Evolutionary conservation across 1,140 invertebrate species (phyloP), one percentile per base, ranked within the genome.

Genomic region (Platyura marginata): DNA sequence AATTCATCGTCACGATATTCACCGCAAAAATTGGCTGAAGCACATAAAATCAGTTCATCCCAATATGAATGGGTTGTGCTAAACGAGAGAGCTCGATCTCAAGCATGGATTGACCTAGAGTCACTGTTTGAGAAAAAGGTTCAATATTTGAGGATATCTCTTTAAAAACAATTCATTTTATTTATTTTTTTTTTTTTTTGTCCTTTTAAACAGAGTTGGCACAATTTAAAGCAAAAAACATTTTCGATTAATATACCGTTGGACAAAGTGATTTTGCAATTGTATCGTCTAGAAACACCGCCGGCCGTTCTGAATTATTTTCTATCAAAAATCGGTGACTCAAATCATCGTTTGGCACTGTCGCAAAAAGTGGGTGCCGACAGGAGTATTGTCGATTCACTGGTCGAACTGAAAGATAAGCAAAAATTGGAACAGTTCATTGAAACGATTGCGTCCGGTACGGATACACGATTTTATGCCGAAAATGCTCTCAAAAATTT

Each of bases 21-120:
- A 1, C 59, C 59, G 2, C 56, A 57, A 29, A 50, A 56, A 5
- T 50, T 61, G 32, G 46, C 47, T 1, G 42, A 52, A 8, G 55
- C 58, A 8, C 52, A 51, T 42, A 52, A 59, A 36, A 58, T 61
- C 21, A 52, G 54, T 6, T 18, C 50, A 2, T 47, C 55, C 1
- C 58, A 59, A 45, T 61, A 58, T 29, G 59, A 61, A 42, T 61
- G 59, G 59, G 54, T 56, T 1, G 54, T 55, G 0, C 32, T 61
- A 2, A 61, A 57, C 41, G 58, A 61, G n/a, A 43, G 59, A 5
- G 51, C 53, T 0, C 51, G 48, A n/a, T 46, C 54, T 0, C 58
- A 61, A 37, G 56, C 58, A 1, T 61, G 59, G 43, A 53, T 45
- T 0, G 59, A 61, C 40, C 41, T 61, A 22, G 54, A 57, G 36